A percentile compares a stretch with the other conserved stretches of the same genome.
Conservation (phyloP, 2,113 vertebrate species). For the Herpailurus yagouaroundi region DNA sequence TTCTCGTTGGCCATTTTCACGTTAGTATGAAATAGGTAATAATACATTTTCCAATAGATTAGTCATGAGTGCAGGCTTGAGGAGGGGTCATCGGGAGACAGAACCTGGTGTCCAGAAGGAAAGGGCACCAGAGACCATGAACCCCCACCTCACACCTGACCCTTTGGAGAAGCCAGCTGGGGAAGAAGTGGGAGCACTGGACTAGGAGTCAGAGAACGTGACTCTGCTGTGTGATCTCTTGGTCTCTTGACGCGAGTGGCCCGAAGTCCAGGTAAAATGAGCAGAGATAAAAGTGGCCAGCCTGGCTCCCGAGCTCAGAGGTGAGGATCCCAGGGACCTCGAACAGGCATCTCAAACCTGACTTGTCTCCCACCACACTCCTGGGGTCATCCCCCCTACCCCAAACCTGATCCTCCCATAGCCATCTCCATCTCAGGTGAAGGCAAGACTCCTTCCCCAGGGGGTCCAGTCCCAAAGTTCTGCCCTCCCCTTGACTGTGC, state of each 20-base stretch:
- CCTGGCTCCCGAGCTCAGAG: not conserved
- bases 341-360: not conserved
- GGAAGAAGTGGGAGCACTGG: not conserved
- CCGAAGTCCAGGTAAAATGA: too few species aligned
- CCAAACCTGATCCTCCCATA: not conserved
- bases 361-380: not conserved
- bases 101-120: not conserved
- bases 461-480: not conserved
- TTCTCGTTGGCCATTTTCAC: not conserved
- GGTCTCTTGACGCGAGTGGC: not conserved
- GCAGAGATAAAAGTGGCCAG: not conserved
- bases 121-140: not conserved
- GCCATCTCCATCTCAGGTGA: fast-evolving
- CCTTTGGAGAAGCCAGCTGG: not conserved
- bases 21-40: not conserved
- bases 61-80: not conserved
- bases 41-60: not conserved
- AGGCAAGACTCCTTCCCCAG: not conserved
- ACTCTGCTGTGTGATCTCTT: not conserved
- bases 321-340: not conserved
- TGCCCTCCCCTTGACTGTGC: not conserved
- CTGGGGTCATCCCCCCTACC: not conserved
- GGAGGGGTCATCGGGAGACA: not conserved
- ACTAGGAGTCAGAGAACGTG: not conserved
- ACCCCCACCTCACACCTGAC: fast-evolving